phyloP scores from a whole-genome alignment of 2,113 vertebrate genomes.

The Crotalus viridis region DNA sequence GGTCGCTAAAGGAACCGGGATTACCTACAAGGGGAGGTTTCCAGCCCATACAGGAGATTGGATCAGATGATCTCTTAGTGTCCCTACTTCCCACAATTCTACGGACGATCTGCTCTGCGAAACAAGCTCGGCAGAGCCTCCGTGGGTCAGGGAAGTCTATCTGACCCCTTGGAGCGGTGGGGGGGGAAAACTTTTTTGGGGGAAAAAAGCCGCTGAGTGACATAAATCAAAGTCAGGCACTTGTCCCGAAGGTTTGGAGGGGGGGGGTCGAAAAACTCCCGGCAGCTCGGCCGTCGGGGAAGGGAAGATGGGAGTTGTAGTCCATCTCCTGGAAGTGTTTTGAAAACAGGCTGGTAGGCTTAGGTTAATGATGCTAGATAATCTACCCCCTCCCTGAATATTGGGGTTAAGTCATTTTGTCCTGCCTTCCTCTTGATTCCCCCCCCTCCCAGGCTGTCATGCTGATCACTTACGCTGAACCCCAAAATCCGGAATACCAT shows the following conservation, averaged over 20 bases:
- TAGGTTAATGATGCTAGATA: neutral
- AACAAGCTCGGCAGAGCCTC: neutral
- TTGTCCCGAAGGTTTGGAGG: neutral
- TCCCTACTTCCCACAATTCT: neutral
- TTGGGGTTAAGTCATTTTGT: neutral
- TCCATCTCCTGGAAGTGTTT: neutral
- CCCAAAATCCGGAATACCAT: slow-evolving; percentile 81
- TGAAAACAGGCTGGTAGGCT: neutral
- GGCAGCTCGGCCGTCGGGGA: fast-evolving
- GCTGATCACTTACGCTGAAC: slow-evolving; percentile 90
- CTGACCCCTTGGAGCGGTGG: neutral
- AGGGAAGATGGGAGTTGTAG: neutral
- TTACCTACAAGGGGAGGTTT: neutral
- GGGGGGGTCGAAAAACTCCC: neutral
- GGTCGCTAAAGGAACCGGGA: neutral
- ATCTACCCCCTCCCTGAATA: neutral
- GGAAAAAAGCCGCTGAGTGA: fast-evolving
- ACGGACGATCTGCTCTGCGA: fast-evolving
- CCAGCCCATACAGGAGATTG: neutral
- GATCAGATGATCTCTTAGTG: neutral
- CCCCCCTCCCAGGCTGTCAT: slow-evolving; percentile 79
- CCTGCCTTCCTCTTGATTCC: neutral
- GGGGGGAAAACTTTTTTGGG: neutral
- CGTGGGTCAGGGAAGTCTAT: neutral
- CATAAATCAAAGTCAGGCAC: neutral